Evolutionary conservation across 2,113 vertebrate species (phyloP).

Genomic region (Macquaria australasica): DNA sequence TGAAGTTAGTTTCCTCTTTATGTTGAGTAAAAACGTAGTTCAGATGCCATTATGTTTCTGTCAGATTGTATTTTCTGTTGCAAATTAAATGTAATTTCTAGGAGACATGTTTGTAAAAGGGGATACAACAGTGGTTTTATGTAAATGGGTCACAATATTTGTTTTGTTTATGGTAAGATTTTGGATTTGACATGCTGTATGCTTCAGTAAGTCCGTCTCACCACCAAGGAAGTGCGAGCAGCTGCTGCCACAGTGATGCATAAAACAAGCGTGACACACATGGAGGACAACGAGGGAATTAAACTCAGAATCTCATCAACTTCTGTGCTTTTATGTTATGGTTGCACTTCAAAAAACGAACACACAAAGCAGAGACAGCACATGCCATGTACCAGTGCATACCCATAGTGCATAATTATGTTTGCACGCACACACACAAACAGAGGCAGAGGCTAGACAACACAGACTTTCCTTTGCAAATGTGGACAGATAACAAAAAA

Average conservation of each 20-base stretch:
- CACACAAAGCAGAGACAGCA: constrained; percentile 11
- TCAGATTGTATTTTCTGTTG: too few relatives aligned
- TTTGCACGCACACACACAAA: constrained; percentile 23
- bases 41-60: not conserved
- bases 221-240: constrained; percentile 62
- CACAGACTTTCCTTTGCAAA: constrained; percentile 17
- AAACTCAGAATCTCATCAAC: constrained; percentile 62
- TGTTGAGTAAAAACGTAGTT: too few relatives aligned
- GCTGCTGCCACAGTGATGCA: constrained; percentile 68
- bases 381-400: constrained; percentile 28
- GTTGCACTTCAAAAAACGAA: constrained; percentile 41
- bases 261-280: constrained; percentile 72
- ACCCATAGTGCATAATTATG: constrained; percentile 14
- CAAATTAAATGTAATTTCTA: not conserved
- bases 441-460: constrained; percentile 13
- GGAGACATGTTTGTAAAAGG: not conserved
- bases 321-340: constrained; percentile 31
- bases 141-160: constrained; percentile 11
- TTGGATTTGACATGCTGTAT: constrained; percentile 40
- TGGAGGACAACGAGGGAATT: constrained; percentile 58
- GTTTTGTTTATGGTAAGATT: constrained; percentile 29
- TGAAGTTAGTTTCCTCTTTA: not conserved
- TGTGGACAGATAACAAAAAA: not conserved
- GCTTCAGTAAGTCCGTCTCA: constrained; percentile 56
- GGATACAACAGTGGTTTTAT: not conserved